Conservation (phyloP, 2,888 invertebrate genomes). For the Arctia plantaginis region DNA sequence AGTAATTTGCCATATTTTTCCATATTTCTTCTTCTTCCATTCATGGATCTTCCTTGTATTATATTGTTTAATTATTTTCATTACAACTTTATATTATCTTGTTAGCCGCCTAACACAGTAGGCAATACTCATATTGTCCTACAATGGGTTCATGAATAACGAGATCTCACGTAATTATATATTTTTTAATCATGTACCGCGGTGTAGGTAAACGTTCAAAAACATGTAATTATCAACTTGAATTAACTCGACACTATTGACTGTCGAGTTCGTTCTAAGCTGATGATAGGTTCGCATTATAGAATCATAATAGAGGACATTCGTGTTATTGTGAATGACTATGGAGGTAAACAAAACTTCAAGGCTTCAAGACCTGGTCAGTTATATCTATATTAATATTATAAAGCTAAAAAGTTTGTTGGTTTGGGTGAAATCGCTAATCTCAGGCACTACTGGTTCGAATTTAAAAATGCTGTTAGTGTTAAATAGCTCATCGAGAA, state of each 20-base stretch:
- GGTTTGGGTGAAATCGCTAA: no score
- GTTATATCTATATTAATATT: no score
- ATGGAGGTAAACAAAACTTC: no score
- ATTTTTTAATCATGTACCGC: no score
- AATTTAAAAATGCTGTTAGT: no score
- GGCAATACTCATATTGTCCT: background rate
- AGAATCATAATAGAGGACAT: background rate
- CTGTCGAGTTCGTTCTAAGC: no score
- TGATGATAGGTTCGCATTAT: background rate
- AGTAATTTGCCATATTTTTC: no score
- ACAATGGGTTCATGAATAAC: background rate
- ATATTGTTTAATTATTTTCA: background rate
- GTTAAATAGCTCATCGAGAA: no score
- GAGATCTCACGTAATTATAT: background rate
- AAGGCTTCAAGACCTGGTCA: no score
- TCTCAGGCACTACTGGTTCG: no score
- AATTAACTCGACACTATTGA: background rate
- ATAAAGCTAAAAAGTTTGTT: no score
- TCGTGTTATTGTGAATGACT: background rate
- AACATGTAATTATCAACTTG: conserved; percentile 7
- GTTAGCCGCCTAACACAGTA: background rate
- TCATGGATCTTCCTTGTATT: background rate
- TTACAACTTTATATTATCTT: background rate
- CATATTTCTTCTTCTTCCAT: no score
- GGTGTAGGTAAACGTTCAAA: background rate